Conservation (phyloP, 2,113 vertebrate genomes). For the Ia io region DNA sequence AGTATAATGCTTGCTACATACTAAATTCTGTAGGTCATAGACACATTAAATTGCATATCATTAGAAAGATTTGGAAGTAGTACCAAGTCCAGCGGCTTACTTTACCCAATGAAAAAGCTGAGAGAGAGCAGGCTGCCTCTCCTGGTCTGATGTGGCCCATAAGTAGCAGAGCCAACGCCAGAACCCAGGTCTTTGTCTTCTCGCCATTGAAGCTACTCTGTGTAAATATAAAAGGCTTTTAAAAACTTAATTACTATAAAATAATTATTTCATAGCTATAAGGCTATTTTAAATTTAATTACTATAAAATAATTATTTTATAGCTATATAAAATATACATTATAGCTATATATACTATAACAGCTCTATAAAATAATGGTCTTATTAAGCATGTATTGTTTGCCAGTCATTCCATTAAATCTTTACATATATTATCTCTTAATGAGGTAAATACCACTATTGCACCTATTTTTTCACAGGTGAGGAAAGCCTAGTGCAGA, state of each 20-base stretch:
- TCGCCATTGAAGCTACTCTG: not conserved
- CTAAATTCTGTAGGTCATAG: not conserved
- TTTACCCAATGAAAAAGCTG: not conserved
- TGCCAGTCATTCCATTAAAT: conserved; percentile 26
- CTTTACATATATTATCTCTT: not conserved
- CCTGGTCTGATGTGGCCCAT: too few species aligned
- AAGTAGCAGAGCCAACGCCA: not conserved
- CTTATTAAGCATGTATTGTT: not conserved
- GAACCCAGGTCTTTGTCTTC: not conserved
- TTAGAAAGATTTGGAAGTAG: not conserved
- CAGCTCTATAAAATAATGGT: conserved; percentile 17
- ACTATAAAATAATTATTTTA: not conserved
- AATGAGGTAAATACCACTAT: not conserved
- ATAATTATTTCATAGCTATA: not conserved
- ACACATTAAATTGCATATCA: not conserved
- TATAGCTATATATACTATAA: not conserved
- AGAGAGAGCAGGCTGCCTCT: not conserved
- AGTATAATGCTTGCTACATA: not conserved
- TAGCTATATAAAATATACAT: not conserved
- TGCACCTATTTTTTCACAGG: not conserved
- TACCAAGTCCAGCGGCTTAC: not conserved
- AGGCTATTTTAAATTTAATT: not conserved
- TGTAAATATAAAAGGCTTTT: conserved; percentile 2
- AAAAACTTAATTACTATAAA: not conserved
- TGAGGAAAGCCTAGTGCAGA: not conserved